phyloP scores from a whole-genome alignment of 2,113 vertebrate species.

The Petaurus breviceps region DNA sequence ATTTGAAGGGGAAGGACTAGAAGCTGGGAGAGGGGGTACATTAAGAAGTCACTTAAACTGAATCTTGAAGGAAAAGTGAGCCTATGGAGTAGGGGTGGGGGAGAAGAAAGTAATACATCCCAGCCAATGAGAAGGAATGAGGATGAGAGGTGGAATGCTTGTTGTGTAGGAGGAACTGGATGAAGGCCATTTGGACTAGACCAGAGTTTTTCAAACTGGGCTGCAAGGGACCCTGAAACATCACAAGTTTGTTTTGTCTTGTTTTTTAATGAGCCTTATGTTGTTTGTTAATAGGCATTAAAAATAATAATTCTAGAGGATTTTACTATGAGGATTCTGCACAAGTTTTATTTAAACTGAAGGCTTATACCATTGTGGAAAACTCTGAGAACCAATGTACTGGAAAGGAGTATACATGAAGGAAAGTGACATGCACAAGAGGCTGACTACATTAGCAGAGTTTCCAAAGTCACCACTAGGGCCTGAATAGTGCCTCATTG shows the following conservation, averaged over 20 bases:
- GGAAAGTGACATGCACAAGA: not conserved
- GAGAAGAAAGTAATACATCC: not conserved
- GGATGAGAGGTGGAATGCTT: not conserved
- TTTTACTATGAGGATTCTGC: not conserved
- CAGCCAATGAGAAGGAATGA: not conserved
- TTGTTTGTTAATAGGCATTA: too few species aligned
- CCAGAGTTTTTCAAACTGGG: not conserved
- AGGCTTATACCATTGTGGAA: not conserved
- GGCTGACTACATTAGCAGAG: fast-evolving
- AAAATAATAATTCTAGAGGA: not conserved
- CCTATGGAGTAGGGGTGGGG: not conserved
- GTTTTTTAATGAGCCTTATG: not conserved
- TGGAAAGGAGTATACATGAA: not conserved
- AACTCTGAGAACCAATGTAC: not conserved
- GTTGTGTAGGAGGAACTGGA: not conserved
- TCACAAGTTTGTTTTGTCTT: not conserved
- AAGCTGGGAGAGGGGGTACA: not conserved
- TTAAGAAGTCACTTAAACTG: not conserved
- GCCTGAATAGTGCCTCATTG: not conserved
- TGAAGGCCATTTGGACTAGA: not conserved
- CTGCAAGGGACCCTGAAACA: not conserved
- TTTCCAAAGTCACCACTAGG: not conserved
- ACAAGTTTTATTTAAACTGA: not conserved
- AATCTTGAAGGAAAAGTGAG: not conserved
- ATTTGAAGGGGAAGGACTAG: not conserved